Evolutionary conservation across 2,113 vertebrate genomes (phyloP), one percentile per base, ranked within the genome.

Genomic region (Alouatta palliata): DNA sequence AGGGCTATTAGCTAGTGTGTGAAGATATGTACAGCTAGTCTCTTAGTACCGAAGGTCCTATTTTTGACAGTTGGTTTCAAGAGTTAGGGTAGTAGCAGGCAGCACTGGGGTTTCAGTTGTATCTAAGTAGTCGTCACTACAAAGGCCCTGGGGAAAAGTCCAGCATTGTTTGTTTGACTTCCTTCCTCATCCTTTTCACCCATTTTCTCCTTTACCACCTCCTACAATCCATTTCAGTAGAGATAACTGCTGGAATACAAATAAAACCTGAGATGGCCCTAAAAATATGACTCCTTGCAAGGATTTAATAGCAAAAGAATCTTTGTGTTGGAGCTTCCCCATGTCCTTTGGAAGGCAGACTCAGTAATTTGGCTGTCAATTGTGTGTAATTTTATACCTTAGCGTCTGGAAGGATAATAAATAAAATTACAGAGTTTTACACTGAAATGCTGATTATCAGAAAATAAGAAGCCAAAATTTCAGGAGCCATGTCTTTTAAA

Each of bases 321-420:
- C 56, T 97, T 77, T 16, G 20, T 93, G 25, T 97, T 45, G 32
- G 40, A 40, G 40, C 8, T 76, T 96, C 85, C 14, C n/a, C 17
- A 30, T 86, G 95, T 43, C 94, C 68, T 91, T 97, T 88, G 4
- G 8, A 97, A 97, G 89, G 85, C 87, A 73, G 35, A 1, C 40
- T 81, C 58, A 4, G 87, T 97, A 88, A 96, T 92, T 96, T 79
- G 71, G 35, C 93, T 95, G 95, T 88, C 90, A 37, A 1, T 96
- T 86, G 47, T 32, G 30, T 64, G 96, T 88, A 96, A 97, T 97
- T 93, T 97, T 96, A 73, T 35, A 70, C 73, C 93, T 97, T 82
- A 8, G 0, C 52, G 10, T 94, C 35, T 76, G 45, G 91, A 97
- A 77, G 27, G 52, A 54, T 95, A 93, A 96, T 96, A 94, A 88